Percentiles rank a stretch among this genome's conserved stretches.
phyloP scores from a whole-genome alignment of 1,140 invertebrate species.

The Scaptodrosophila lebanonensis region DNA sequence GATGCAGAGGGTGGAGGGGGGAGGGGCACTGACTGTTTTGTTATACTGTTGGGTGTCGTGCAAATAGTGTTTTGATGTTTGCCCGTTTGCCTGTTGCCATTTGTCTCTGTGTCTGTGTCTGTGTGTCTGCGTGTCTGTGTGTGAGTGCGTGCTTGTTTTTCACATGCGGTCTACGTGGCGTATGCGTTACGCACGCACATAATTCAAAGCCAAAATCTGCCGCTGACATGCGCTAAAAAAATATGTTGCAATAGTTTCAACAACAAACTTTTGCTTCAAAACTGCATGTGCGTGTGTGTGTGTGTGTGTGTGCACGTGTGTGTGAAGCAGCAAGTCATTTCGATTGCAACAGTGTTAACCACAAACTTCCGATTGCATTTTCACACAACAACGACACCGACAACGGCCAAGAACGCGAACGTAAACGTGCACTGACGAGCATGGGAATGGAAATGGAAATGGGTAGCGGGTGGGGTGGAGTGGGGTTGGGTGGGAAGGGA shows the following conservation, averaged over 20 bases:
- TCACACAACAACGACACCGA: conserved; percentile 18
- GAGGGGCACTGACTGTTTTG: background rate
- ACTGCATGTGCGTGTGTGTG: conserved; percentile 1
- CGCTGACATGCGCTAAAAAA: conserved; percentile 49
- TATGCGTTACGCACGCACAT: conserved; percentile 45
- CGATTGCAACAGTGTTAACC: conserved; percentile 60
- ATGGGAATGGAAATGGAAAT: no score
- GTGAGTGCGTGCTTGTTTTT: conserved; percentile 48
- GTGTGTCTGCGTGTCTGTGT: background rate
- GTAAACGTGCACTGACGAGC: no score
- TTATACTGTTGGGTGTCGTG: no score
- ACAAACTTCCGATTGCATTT: conserved; percentile 56
- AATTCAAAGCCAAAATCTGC: conserved; percentile 58
- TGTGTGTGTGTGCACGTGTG: conserved; percentile 12
- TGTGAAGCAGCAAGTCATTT: conserved; percentile 46
- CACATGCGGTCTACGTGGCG: conserved; percentile 41
- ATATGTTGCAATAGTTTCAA: conserved; percentile 53
- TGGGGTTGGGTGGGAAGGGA: no score
- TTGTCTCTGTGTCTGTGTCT: background rate
- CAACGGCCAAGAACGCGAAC: no score
- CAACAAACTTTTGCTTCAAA: conserved; percentile 47
- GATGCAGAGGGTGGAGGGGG: background rate
- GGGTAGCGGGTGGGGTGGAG: no score
- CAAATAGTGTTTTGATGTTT: no score
- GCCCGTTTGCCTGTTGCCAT: no score